A percentile compares a stretch with the other conserved stretches of the same genome.
Conservation (phyloP, 2,113 vertebrate genomes). For the Onychostoma macrolepis region DNA sequence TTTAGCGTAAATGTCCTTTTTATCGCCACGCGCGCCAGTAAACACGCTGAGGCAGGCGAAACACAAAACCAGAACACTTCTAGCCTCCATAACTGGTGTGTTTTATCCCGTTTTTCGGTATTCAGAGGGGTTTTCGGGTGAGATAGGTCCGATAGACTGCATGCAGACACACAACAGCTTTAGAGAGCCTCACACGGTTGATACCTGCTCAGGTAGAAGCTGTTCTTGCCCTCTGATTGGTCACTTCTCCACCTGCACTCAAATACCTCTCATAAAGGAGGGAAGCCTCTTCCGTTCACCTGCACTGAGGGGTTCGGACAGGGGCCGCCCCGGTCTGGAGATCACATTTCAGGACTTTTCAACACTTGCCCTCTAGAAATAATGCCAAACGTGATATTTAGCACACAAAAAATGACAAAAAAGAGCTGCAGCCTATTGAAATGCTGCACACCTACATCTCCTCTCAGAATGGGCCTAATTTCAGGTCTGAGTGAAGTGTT, state of each 20-base stretch:
- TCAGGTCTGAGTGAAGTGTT: neutral
- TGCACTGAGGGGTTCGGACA: conserved; percentile 22
- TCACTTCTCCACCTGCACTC: conserved; percentile 44
- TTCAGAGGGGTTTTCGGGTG: neutral
- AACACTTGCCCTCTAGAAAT: neutral
- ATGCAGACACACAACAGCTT: neutral
- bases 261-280: conserved; percentile 50
- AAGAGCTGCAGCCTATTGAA: neutral
- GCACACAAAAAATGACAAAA: neutral
- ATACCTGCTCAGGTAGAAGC: conserved; percentile 54
- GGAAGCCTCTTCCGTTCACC: conserved; percentile 25
- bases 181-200: conserved; percentile 39
- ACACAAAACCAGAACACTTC: neutral
- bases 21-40: conserved; percentile 37
- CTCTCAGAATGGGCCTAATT: neutral
- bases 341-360: neutral
- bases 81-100: conserved; percentile 13
- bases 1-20: conserved; percentile 58
- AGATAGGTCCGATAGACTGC: conserved; percentile 4
- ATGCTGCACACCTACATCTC: neutral
- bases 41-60: conserved; percentile 31
- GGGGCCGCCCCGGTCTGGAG: neutral
- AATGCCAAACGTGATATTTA: neutral
- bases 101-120: neutral
- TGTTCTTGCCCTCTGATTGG: conserved; percentile 62